A percentile compares a stretch with the other conserved stretches of the same genome.
These are phyloP conservation scores for Tonatia bakeri DNA, from an alignment of 2,113 vertebrate species.

Conservation along the genomic window DNA sequence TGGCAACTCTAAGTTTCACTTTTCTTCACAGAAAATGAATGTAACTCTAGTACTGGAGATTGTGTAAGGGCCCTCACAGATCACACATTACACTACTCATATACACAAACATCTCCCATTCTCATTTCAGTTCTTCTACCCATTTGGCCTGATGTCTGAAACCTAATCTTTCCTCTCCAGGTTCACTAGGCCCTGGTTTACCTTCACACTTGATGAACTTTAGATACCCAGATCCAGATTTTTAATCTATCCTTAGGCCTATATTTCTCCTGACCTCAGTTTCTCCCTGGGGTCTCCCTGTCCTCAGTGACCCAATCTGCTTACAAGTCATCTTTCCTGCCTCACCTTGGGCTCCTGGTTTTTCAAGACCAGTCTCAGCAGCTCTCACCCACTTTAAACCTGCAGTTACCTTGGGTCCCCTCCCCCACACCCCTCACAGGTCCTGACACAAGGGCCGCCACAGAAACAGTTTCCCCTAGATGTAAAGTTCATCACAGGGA, in stretches of 20 bases:
- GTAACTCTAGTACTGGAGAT: neutral
- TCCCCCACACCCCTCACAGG: fast-evolving
- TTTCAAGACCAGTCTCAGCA: neutral
- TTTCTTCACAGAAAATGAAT: neutral
- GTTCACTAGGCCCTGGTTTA: neutral
- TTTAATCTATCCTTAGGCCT: neutral
- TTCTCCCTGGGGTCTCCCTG: neutral
- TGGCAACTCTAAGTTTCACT: neutral
- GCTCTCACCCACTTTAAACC: neutral
- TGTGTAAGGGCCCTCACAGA: neutral
- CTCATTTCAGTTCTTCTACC: fast-evolving
- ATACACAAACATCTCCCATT: neutral
- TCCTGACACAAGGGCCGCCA: neutral
- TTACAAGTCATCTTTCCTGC: neutral
- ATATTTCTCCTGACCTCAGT: neutral
- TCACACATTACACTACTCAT: fast-evolving
- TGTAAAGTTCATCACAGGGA: neutral
- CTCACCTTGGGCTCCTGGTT: neutral
- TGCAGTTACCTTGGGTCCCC: neutral
- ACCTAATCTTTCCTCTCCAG: neutral
- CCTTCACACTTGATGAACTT: neutral
- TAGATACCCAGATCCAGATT: neutral
- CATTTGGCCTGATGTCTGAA: neutral
- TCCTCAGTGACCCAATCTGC: neutral
- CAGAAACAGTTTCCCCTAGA: neutral